These are phyloP conservation scores for Leucoraja ocellata DNA, from an alignment of 2,797 vertebrate species.

Conservation along the genomic window DNA sequence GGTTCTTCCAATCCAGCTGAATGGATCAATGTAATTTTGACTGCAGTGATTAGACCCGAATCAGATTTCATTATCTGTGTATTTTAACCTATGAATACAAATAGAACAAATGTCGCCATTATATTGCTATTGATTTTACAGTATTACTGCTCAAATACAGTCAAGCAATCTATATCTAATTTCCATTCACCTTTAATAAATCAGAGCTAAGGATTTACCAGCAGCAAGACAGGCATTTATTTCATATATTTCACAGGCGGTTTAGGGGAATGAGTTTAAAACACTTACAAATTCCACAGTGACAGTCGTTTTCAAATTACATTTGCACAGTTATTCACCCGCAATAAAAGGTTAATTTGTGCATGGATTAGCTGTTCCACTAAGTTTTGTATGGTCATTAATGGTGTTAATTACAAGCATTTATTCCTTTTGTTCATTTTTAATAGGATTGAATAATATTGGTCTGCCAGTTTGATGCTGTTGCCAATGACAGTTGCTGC, in stretches of 20 bases:
- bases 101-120: constrained; percentile 20
- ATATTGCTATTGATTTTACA: constrained; percentile 17
- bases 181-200: constrained; percentile 27
- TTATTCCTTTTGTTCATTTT: constrained; percentile 32
- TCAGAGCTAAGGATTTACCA: constrained; percentile 15
- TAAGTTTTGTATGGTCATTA: constrained; percentile 33
- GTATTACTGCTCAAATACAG: constrained; percentile 28
- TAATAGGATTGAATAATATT: constrained; percentile 37
- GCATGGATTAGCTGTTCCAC: constrained; percentile 27
- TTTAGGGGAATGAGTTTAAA: constrained; percentile 29
- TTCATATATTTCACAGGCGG: constrained; percentile 18
- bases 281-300: neutral
- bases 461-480: constrained; percentile 28
- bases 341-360: constrained; percentile 36
- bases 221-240: neutral
- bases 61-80: neutral
- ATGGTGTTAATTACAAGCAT: constrained; percentile 34
- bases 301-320: constrained; percentile 30
- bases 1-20: neutral
- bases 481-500: constrained; percentile 17
- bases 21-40: constrained; percentile 15
- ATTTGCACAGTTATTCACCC: constrained; percentile 34
- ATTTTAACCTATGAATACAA: constrained; percentile 8
- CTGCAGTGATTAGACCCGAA: neutral
- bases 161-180: constrained; percentile 34